Percentiles rank a stretch among this genome's conserved stretches.
These are phyloP conservation scores for Tamandua tetradactyla DNA, from an alignment of 2,797 vertebrate species.

Conservation along the genomic window DNA sequence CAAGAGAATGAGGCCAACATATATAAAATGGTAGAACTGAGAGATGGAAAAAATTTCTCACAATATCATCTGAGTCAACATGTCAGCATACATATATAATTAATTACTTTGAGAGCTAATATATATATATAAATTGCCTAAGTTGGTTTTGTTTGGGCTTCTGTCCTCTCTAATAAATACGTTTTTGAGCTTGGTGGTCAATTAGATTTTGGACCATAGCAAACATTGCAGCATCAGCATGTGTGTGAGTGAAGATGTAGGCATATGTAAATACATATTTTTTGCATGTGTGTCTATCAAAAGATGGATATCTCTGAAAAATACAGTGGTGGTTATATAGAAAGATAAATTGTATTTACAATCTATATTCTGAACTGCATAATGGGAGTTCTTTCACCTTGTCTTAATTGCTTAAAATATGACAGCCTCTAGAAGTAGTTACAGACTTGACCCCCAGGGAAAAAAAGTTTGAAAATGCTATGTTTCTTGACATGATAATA, in stretches of 20 bases:
- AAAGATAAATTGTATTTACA: slow-evolving; percentile 12
- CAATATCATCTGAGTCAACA: neutral
- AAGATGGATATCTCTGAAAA: slow-evolving; percentile 2
- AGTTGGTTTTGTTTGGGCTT: neutral
- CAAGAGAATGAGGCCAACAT: neutral
- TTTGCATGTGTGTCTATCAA: neutral
- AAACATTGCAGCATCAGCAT: neutral
- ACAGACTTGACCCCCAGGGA: slow-evolving; percentile 32
- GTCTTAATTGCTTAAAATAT: slow-evolving; percentile 57
- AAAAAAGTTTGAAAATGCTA: slow-evolving; percentile 56
- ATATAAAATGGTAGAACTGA: neutral
- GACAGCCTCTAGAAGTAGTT: slow-evolving; percentile 41
- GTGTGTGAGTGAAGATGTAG: neutral
- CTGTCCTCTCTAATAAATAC: neutral
- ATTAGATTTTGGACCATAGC: neutral
- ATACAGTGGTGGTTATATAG: neutral
- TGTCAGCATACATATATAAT: neutral
- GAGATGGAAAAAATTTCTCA: neutral
- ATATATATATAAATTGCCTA: neutral
- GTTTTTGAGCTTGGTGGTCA: neutral
- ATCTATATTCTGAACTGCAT: slow-evolving; percentile 41
- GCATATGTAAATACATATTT: slow-evolving; percentile 19
- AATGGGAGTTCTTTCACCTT: slow-evolving; percentile 31
- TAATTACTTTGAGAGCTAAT: neutral
- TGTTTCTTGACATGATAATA: slow-evolving; percentile 66